Conservation (phyloP, 2,888 invertebrate species). For the Catocala fraxini region DNA sequence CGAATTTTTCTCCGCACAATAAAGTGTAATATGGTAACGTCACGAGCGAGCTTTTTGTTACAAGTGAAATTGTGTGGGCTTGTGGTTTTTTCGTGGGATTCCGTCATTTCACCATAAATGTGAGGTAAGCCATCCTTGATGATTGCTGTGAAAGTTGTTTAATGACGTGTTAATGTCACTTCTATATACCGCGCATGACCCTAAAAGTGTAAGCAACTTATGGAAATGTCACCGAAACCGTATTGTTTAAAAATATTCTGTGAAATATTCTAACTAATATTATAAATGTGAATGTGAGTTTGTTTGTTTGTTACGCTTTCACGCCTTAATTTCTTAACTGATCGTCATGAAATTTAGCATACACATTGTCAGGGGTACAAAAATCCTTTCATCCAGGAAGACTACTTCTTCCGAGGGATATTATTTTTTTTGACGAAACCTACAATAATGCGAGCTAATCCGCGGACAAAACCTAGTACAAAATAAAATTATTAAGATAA, state of each 20-base stretch:
- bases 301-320: not conserved
- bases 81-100: constrained; percentile 31
- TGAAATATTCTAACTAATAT: not conserved
- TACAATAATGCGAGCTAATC: no score
- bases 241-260: not conserved
- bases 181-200: constrained; percentile 7
- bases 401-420: no score
- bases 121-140: constrained; percentile 35
- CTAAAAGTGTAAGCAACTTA: not conserved
- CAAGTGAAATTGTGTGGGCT: constrained; percentile 48
- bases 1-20: constrained; percentile 41
- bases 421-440: no score
- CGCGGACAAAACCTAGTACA: no score
- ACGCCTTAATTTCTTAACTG: no score
- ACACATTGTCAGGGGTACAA: no score
- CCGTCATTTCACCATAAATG: constrained; percentile 32
- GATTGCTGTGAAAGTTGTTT: constrained; percentile 36
- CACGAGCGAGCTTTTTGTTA: constrained; percentile 47
- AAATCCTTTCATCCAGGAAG: no score
- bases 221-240: not conserved
- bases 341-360: no score
- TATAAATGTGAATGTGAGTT: not conserved
- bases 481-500: no score
- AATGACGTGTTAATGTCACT: constrained; percentile 24
- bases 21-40: constrained; percentile 33